Base-by-base conservation (phyloP, 2,113 vertebrate genomes). In the Otolemur garnettii region DNA sequence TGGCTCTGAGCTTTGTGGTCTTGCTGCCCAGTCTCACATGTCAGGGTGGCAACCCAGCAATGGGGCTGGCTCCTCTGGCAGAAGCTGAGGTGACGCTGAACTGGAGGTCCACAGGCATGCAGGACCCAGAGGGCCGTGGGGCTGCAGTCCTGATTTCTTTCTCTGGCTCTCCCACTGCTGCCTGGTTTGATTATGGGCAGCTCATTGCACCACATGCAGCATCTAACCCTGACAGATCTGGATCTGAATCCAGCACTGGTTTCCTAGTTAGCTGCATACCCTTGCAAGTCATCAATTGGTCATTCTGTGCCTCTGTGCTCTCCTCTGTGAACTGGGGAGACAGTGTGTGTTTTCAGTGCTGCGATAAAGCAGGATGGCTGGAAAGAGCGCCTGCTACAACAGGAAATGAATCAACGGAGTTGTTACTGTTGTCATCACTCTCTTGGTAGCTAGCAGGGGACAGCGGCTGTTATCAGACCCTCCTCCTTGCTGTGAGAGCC, bases 231-330 rank as follows among this genome's bases (percentile, higher is more conserved):
- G 17, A 33, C 35, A 68, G 60, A 53, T 75, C 78, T 90, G n/a
- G 87, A 38, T 92, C 86, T 93, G 79, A 84, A 33, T 78, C 50
- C 69, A 33, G 30, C 80, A 13, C 17, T 55, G 17, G n/a, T 7
- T 33, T 38, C 26, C 59, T 22, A 53, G 45, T 60, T 57, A 35
- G 42, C n/a, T 57, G 7, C 22, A 4, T 69, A 64, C 30, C 38
- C 60, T 33, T 62, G 64, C 15, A n/a, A 6, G 55, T 81, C 35
- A 24, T 26, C 72, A n/a, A 33, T 59, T 6, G n/a, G 15, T 38
- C 55, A 30, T 30, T 4, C 18, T 15, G 3, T 53, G 50, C 71
- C 62, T 66, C 18, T 1, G 4, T 45, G 72, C 74, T 77, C 33
- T 64, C 28, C 38, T 69, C n/a, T 22, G 72, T 42, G n/a, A 64